phyloP scores from a whole-genome alignment of 2,113 vertebrate species.

The Microcebus murinus region DNA sequence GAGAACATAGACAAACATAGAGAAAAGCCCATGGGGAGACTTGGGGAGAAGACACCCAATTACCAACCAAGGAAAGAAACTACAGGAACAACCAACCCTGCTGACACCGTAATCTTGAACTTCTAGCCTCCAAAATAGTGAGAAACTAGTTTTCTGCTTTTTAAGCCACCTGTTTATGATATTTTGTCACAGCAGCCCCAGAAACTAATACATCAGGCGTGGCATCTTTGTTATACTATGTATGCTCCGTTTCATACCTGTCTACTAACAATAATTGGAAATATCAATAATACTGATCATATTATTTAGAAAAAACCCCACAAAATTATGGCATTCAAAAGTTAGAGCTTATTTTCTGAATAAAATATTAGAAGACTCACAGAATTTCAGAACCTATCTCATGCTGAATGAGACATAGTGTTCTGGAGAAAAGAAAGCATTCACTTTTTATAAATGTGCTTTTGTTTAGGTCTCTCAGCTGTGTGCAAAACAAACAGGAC shows the following conservation, averaged over 20 bases:
- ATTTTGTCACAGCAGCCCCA: neutral
- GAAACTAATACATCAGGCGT: neutral
- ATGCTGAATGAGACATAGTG: slow-evolving; percentile 41
- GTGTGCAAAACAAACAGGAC: neutral
- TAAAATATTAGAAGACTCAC: neutral
- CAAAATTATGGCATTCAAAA: neutral
- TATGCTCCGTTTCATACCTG: neutral
- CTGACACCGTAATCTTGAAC: neutral
- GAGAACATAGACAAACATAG: neutral
- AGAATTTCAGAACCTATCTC: neutral
- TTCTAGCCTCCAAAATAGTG: neutral
- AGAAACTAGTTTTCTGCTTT: neutral
- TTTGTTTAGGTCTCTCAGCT: slow-evolving; percentile 44
- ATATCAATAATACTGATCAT: neutral
- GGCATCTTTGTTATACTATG: neutral
- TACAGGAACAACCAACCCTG: neutral
- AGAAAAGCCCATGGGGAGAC: neutral
- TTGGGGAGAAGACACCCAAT: accelerated
- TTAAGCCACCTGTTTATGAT: neutral
- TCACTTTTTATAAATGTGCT: neutral
- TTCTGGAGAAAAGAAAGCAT: neutral
- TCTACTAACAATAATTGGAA: neutral
- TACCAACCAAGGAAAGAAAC: neutral
- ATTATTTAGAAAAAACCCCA: neutral
- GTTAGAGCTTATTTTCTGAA: neutral